phyloP scores from a whole-genome alignment of 2,888 invertebrate genomes.

The Aphidoletes aphidimyza region DNA sequence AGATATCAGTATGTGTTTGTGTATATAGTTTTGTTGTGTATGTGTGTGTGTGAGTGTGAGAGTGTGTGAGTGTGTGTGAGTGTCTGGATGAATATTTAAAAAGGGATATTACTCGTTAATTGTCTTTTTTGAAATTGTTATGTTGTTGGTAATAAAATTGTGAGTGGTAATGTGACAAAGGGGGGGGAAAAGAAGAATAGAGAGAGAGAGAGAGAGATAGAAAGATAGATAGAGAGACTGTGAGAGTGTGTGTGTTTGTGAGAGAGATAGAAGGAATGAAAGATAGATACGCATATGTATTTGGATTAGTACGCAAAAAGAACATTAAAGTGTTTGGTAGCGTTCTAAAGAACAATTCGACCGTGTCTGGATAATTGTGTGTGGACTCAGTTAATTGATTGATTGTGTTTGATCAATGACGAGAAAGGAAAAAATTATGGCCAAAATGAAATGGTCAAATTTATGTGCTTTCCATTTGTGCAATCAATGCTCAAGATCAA shows the following conservation, averaged over 20 bases:
- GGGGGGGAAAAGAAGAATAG: neutral
- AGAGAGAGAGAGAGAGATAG: neutral
- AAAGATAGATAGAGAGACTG: neutral
- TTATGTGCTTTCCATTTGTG: neutral
- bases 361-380: no score
- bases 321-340: no score
- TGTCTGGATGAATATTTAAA: neutral
- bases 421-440: no score
- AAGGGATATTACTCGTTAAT: conserved; percentile 38
- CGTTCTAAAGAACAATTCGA: no score
- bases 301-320: neutral
- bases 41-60: neutral
- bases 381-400: no score
- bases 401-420: no score
- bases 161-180: neutral
- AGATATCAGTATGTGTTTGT: neutral
- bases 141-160: neutral
- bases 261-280: no score
- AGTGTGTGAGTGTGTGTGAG: neutral
- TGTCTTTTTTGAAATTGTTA: neutral
- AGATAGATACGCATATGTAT: conserved; percentile 1
- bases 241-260: no score
- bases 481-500: neutral
- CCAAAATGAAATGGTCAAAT: neutral
- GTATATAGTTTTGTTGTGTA: neutral